Evolutionary conservation across 2,888 invertebrate species (phyloP).

Genomic region (Aethes cnicana): DNA sequence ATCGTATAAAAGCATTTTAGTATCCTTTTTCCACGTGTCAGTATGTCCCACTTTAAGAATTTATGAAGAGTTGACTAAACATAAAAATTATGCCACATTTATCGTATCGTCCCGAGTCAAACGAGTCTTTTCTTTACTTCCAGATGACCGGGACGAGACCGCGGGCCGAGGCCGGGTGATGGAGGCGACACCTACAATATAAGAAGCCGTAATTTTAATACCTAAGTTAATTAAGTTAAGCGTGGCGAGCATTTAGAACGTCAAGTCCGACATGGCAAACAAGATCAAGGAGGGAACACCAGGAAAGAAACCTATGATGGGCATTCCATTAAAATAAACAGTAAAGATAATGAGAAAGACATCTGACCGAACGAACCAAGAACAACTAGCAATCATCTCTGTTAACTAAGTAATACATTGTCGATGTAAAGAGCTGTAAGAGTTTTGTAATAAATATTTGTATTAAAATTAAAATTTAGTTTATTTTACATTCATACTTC

Average conservation of each 20-base stretch:
- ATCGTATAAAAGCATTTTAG: no score
- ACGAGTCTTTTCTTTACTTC: slow-evolving; percentile 44
- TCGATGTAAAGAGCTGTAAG: slow-evolving; percentile 65
- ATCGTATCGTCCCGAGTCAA: not conserved
- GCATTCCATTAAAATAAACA: slow-evolving; percentile 69
- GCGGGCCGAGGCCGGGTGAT: slow-evolving; percentile 63
- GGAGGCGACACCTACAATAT: slow-evolving; percentile 55
- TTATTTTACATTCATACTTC: not conserved
- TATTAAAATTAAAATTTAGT: slow-evolving; percentile 34
- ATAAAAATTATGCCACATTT: not conserved
- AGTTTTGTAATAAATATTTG: slow-evolving; percentile 72
- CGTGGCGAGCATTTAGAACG: slow-evolving; percentile 69
- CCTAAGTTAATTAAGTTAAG: slow-evolving; percentile 64
- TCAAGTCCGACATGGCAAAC: slow-evolving; percentile 41
- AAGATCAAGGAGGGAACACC: slow-evolving; percentile 31
- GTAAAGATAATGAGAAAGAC: slow-evolving; percentile 60
- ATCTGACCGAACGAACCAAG: slow-evolving; percentile 47
- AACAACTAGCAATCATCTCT: slow-evolving; percentile 42
- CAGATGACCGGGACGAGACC: slow-evolving; percentile 58
- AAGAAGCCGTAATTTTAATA: slow-evolving; percentile 77
- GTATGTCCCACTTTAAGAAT: no score
- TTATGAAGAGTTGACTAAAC: not conserved
- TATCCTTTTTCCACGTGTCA: no score
- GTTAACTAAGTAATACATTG: slow-evolving; percentile 55
- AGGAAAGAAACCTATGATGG: slow-evolving; percentile 55